Conservation (phyloP, 2,113 vertebrate species). For the Lathamus discolor region DNA sequence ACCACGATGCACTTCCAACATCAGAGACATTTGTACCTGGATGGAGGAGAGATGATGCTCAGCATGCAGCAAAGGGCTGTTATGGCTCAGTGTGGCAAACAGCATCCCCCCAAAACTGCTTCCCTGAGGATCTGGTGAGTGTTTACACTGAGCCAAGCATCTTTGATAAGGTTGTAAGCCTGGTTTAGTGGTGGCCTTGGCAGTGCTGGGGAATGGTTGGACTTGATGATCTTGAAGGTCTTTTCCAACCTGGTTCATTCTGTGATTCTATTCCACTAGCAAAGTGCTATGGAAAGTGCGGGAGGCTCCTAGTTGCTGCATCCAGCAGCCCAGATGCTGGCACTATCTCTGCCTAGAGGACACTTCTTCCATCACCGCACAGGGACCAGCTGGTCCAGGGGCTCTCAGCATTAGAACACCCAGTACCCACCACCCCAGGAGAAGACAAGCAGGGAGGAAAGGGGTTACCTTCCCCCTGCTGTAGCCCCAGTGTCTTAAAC, state of each 20-base stretch:
- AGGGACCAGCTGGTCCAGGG: neutral
- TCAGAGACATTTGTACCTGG: neutral
- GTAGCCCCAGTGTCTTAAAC: neutral
- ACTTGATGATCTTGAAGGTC: neutral
- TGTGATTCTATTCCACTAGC: neutral
- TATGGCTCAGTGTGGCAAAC: rapidly evolving
- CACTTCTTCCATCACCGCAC: neutral
- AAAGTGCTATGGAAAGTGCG: neutral
- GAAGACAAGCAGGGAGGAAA: neutral
- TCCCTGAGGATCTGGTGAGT: neutral
- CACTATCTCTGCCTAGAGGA: neutral
- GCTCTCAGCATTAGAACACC: neutral
- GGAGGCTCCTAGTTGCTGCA: neutral
- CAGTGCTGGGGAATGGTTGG: neutral
- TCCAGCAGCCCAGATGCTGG: neutral
- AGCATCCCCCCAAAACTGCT: neutral
- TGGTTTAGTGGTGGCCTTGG: neutral
- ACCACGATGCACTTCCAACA: neutral
- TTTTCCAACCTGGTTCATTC: neutral
- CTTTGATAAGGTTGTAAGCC: neutral
- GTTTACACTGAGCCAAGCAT: neutral
- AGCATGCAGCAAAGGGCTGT: neutral
- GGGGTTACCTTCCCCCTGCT: neutral
- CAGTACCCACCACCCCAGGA: neutral
- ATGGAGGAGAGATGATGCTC: neutral